Percentiles rank a stretch among this genome's conserved stretches.
Evolutionary conservation across 2,797 vertebrate genomes (phyloP).

Genomic region (Carapus acus): DNA sequence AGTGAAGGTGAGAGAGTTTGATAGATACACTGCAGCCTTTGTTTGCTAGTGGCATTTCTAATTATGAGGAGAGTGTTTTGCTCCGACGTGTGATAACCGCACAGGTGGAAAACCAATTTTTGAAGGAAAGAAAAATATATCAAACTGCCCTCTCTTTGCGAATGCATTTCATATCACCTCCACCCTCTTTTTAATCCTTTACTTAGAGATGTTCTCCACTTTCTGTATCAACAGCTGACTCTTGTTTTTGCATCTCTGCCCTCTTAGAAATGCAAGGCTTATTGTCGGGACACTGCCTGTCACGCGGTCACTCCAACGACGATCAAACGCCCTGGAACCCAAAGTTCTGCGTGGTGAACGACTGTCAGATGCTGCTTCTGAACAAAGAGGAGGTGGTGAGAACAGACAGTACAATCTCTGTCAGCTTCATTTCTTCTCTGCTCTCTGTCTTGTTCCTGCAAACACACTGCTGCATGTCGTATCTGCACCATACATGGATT

Average conservation of each 20-base stretch:
- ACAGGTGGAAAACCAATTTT: slow-evolving; percentile 12
- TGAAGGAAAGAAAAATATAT: slow-evolving; percentile 14
- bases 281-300: slow-evolving; percentile 59
- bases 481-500: not conserved
- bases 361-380: slow-evolving; percentile 72
- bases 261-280: slow-evolving; percentile 57
- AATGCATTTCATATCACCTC: not conserved
- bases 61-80: slow-evolving; percentile 19
- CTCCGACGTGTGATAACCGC: slow-evolving; percentile 13
- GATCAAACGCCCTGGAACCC: slow-evolving; percentile 69
- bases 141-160: slow-evolving; percentile 2
- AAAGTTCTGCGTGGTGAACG: slow-evolving; percentile 65
- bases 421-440: not conserved
- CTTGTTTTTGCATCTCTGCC: not conserved
- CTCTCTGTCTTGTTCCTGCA: not conserved
- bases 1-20: slow-evolving; percentile 6
- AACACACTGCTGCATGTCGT: not conserved
- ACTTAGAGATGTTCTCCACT: not conserved
- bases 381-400: slow-evolving; percentile 71
- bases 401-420: slow-evolving; percentile 19
- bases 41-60: slow-evolving; percentile 10
- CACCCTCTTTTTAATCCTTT: not conserved
- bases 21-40: slow-evolving; percentile 5
- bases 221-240: too few species aligned
- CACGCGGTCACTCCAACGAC: slow-evolving; percentile 64